Evolutionary conservation across 1,140 invertebrate genomes (phyloP), one percentile per base, ranked within the genome.

Genomic region (Dryas iulia): DNA sequence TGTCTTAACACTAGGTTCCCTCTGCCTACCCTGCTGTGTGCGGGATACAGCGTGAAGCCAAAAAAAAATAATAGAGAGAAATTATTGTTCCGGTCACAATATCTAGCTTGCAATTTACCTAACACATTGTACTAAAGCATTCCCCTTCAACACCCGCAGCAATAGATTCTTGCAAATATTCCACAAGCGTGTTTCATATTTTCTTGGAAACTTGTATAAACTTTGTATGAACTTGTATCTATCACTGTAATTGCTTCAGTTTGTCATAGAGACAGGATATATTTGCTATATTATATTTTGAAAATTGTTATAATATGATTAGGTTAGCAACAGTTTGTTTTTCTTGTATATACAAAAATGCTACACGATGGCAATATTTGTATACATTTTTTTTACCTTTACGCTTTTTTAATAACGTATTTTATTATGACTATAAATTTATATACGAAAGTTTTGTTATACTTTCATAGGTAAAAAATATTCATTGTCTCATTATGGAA

Each of bases 211-310:
- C 35, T 39, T 18, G 35, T 39, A 39, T 39, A 39, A 39, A 39
- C 12, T 39, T 39, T 39, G 35, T 39, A 39, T 39, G 35, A 39
- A 39, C 35, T 39, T 39, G 33, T 39, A 39, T 39, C 5, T 39
- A 39, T 39, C 33, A 39, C 33, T 39, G 33, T 39, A 39, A 39
- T 39, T 39, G 33, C 33, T n/a, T 39, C 33, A n/a, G 33, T 39
- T 39, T 39, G 33, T 39, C n/a, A 39, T 39, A 39, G n/a, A 39
- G 33, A 39, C 33, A 18, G 4, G 1, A 14, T 28, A 28, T 28
- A 28, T 28, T 28, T 39, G n/a, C 0, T 14, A 39, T 39, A 39
- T 39, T 14, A 39, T 39, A 39, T 39, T 39, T 39, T 39, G n/a
- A 39, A 39, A 18, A n/a, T 39, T 39, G n/a, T 39, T 39, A 39